Evolutionary conservation across 1,140 invertebrate species (phyloP).

Genomic region (Heliconius hewitsoni): DNA sequence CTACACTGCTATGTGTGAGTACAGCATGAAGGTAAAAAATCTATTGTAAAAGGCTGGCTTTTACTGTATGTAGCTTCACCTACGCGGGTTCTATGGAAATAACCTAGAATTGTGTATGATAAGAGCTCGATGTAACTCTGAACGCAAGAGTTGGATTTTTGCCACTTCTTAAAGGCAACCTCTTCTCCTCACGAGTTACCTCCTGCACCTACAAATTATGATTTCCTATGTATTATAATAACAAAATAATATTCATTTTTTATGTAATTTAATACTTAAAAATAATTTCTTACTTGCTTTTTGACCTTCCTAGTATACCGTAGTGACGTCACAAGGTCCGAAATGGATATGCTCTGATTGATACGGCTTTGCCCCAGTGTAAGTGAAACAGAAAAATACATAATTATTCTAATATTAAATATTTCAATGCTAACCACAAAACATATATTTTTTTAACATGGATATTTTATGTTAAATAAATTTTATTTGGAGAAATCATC

Average conservation of each 20-base stretch:
- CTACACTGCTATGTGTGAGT: too few species aligned
- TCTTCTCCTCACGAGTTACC: too few species aligned
- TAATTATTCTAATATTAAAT: not conserved
- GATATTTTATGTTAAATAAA: not conserved
- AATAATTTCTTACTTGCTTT: not conserved
- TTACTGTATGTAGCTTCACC: too few species aligned
- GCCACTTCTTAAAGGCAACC: too few species aligned
- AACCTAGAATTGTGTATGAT: too few species aligned
- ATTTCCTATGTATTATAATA: not conserved
- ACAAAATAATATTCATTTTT: not conserved
- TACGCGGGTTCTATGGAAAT: too few species aligned
- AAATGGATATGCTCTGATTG: conserved; percentile 51
- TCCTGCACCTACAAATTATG: too few species aligned
- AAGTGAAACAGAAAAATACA: conserved; percentile 31
- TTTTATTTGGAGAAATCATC: not conserved
- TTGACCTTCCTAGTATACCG: not conserved
- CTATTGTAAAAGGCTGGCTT: too few species aligned
- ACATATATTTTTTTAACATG: not conserved
- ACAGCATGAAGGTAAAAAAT: too few species aligned
- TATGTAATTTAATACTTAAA: not conserved
- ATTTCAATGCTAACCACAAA: conserved; percentile 4
- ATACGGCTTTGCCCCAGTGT: conserved; percentile 48
- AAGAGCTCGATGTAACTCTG: too few species aligned
- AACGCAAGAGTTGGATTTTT: too few species aligned
- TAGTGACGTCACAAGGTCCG: conserved; percentile 44